Evolutionary conservation across 1,140 invertebrate species (phyloP).

Genomic region (Drosophila leontia): DNA sequence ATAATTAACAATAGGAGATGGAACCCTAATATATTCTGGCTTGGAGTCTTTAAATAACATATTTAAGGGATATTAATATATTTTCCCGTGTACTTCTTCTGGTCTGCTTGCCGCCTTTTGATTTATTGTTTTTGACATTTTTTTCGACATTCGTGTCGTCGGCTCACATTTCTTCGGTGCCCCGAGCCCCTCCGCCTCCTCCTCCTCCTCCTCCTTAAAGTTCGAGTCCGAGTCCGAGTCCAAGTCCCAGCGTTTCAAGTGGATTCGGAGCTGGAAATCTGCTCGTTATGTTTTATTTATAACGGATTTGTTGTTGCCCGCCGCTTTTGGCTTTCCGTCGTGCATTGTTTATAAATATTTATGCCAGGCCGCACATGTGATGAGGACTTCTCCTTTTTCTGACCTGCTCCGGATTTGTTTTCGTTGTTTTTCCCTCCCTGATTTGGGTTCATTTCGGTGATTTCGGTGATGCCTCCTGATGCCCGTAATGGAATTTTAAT

Average conservation of each 20-base stretch:
- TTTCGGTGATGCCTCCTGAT: conserved; percentile 16
- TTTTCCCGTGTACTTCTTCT: conserved; percentile 23
- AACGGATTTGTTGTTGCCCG: conserved; percentile 71
- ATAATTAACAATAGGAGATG: neutral
- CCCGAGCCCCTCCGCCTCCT: neutral
- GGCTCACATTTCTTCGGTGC: conserved; percentile 51
- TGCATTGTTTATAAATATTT: conserved; percentile 78
- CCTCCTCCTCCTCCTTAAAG: conserved; percentile 1
- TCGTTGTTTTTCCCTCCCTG: neutral
- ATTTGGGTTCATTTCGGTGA: conserved; percentile 59
- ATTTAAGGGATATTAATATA: neutral
- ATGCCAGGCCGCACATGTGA: conserved; percentile 32
- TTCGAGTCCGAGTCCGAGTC: conserved; percentile 26
- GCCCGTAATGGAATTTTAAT: conserved; percentile 70
- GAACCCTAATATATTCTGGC: neutral
- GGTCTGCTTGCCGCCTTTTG: conserved; percentile 50
- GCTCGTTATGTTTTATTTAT: conserved; percentile 80
- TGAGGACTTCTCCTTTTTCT: conserved; percentile 30
- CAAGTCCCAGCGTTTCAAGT: conserved; percentile 56
- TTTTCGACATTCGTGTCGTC: conserved; percentile 47
- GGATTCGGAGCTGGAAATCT: conserved; percentile 56
- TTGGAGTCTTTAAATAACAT: neutral
- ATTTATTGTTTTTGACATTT: conserved; percentile 80
- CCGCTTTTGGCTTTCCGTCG: conserved; percentile 40
- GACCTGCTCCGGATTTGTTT: conserved; percentile 49